Base-by-base conservation (phyloP, 92 coral and sea anemone genomes). In the Pocillopora grandis region DNA sequence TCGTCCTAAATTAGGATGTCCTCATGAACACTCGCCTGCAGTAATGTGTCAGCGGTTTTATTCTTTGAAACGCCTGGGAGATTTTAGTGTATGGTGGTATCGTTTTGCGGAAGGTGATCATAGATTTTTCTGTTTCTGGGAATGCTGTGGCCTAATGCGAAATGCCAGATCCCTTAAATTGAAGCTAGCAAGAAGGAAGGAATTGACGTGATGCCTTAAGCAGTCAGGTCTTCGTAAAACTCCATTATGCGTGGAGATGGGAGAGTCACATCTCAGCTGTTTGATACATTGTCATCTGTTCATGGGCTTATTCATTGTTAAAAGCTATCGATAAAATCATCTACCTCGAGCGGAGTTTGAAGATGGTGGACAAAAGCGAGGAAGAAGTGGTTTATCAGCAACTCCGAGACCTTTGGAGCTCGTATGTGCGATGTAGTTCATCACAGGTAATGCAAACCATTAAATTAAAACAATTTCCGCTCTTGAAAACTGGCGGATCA, bases 321-420 rank as follows among this genome's bases (percentile, higher is more conserved):
- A 9, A 20, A 23, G 6, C 58, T 16, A 69, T 57, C 62, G 42
- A 72, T 71, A 61, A 13, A 49, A 35, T 20, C 21, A 42, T 61
- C 57, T 61, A 16, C 64, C 21, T 49, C 58, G 33, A 33, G 31
- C 31, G 31, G 31, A 21, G n/a, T 17, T 31, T 62, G 23, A 82
- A 9, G 15, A 82, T 83, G 86, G 62, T 62, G 20, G 62, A 64
- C 56, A 33, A 17, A 9, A 61, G 16, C 13, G 64, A 49, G 31
- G 62, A 6, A 14, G 73, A 64, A 21, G 72, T 56, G 27, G 71
- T 72, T 27, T 36, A 36, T 21, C 52, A 72, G 8, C 79, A 76
- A 33, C 80, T 81, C 11, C 85, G 85, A 59, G n/a, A 60, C 63
- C 73, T 63, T 2, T 83, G 86, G 86, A 73, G 80, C 31, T 62